Evolutionary conservation across 2,888 invertebrate species (phyloP), one percentile per base, ranked within the genome.

Genomic region (Sthenelais limicola): DNA sequence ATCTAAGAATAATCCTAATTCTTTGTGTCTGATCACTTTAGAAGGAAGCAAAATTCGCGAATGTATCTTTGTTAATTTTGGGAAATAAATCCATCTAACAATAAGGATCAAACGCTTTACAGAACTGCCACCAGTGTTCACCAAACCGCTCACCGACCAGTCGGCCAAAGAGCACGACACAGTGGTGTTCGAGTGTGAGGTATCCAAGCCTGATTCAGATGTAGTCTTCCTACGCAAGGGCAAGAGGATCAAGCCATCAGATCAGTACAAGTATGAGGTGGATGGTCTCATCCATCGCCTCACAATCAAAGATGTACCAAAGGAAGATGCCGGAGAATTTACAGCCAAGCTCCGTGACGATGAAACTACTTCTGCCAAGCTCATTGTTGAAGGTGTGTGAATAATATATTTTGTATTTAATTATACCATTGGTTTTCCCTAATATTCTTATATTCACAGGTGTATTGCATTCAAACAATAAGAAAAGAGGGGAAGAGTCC

Each of bases 101-200:
- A n/a, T n/a, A n/a, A n/a, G n/a, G n/a, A n/a, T n/a, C n/a, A n/a
- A n/a, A n/a, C 74, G 24, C 58, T 5, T 3, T 5, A 58, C 80
- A 86, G 87, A 87, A 80, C 80, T 82, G 33, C 81, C 83, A 43
- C 76, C 86, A 15, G 84, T 86, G 71, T 84, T 86, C 82, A 74
- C 82, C 5, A 76, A 76, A 51, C 83, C 84, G n/a, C 81, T 87
- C 49, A 77, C 82, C 68, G 85, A 87, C 73, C 72, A 82, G 54
- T 76, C 76, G 3, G 84, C 83, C 56, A 81, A 78, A 28, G 87
- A 87, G 73, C 82, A 82, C n/a, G 94, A 97, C 82, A 91, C 92
- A 5, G 95, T 95, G 7, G 92, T 94, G 82, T 91, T 98, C 78
- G 95, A 95, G 81, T 96, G 96, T 0, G 96, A 97, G 90, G 91